Evolutionary conservation across 2,797 vertebrate genomes (phyloP).

Genomic region (Trichosurus vulpecula): DNA sequence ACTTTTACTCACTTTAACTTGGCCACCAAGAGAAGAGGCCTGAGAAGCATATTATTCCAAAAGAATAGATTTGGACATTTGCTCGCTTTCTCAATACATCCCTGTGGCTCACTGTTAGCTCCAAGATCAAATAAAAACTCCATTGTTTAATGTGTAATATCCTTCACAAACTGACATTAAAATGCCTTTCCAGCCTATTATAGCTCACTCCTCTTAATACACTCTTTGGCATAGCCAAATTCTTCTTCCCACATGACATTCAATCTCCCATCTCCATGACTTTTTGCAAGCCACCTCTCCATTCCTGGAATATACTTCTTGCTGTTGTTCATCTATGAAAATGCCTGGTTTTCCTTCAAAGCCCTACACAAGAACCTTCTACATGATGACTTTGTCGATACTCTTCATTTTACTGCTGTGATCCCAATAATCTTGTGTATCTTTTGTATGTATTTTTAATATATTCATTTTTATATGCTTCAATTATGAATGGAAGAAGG

Average conservation of each 20-base stretch:
- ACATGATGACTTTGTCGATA: not conserved
- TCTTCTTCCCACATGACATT: not conserved
- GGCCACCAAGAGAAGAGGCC: not conserved
- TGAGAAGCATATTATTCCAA: not conserved
- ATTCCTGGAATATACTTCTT: not conserved
- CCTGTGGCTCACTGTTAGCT: not conserved
- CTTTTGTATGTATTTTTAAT: not conserved
- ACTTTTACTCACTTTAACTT: constrained; percentile 1
- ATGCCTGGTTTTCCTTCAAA: not conserved
- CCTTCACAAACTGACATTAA: not conserved
- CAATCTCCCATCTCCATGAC: not conserved
- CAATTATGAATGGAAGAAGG: not conserved
- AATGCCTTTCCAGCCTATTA: not conserved
- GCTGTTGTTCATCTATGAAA: not conserved
- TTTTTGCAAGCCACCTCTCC: not conserved
- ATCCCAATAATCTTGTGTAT: not conserved
- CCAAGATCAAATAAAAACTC: not conserved
- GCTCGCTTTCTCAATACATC: not conserved
- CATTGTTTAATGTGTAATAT: not conserved
- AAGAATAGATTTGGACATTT: not conserved
- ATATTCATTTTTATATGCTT: not conserved
- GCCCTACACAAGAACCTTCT: not conserved
- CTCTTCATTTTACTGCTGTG: not conserved
- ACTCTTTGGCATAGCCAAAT: not conserved
- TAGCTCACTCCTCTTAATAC: not conserved